Conservation (phyloP, 2,888 invertebrate species). For the Coelopa pilipes region DNA sequence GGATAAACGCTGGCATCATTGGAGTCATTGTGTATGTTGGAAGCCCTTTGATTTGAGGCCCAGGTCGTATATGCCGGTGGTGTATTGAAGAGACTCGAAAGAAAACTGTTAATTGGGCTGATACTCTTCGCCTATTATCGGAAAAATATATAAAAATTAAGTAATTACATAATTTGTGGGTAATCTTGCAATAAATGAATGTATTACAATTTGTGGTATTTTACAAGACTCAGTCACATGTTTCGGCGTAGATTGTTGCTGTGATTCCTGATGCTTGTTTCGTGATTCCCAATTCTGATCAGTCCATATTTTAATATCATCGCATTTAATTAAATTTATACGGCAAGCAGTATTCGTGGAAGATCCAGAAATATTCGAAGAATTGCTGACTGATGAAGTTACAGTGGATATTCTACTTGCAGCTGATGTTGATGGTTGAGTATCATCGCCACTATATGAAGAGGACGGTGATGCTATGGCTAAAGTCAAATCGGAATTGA, state of each 20-base stretch:
- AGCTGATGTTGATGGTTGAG: constrained; percentile 41
- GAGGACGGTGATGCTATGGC: constrained; percentile 35
- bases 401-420: constrained; percentile 28
- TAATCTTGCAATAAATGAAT: too few relatives aligned
- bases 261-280: constrained; percentile 36
- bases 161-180: too few relatives aligned
- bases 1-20: constrained; percentile 27
- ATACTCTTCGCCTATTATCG: constrained; percentile 44
- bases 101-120: constrained; percentile 56
- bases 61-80: constrained; percentile 58
- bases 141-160: not conserved
- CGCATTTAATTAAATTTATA: constrained; percentile 63
- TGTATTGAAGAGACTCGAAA: constrained; percentile 58
- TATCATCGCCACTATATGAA: constrained; percentile 39
- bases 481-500: not conserved
- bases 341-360: constrained; percentile 43
- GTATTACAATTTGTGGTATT: constrained; percentile 35
- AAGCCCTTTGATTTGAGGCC: constrained; percentile 41
- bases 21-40: not conserved
- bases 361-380: constrained; percentile 42
- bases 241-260: constrained; percentile 26
- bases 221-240: constrained; percentile 39
- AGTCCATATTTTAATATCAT: constrained; percentile 66
- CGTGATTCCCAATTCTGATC: constrained; percentile 53
- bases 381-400: constrained; percentile 16